Percentiles rank a stretch among this genome's conserved stretches.
Conservation (phyloP, 2,113 vertebrate genomes). For the Chloropsis hardwickii region DNA sequence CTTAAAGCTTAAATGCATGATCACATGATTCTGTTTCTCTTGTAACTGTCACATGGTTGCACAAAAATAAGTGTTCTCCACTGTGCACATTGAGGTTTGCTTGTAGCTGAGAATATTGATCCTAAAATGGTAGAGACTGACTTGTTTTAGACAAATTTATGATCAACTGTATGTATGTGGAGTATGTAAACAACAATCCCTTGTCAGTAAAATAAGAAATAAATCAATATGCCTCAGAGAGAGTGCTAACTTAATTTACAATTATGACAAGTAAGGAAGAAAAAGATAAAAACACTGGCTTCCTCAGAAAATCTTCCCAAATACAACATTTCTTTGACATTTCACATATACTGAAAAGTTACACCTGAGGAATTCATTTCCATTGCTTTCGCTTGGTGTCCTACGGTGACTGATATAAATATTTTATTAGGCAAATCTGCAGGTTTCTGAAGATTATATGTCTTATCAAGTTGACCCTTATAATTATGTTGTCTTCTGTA, state of each 20-base stretch:
- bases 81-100: not conserved
- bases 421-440: slow-evolving; percentile 78
- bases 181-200: not conserved
- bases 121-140: not conserved
- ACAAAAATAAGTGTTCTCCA: not conserved
- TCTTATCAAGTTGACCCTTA: slow-evolving; percentile 83
- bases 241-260: not conserved
- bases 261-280: not conserved
- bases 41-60: not conserved
- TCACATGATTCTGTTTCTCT: not conserved
- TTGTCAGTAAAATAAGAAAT: not conserved
- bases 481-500: slow-evolving; percentile 82
- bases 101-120: not conserved
- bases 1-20: not conserved
- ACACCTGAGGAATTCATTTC: slow-evolving; percentile 49
- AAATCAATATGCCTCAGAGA: not conserved
- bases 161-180: not conserved
- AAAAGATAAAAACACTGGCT: not conserved
- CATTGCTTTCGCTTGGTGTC: slow-evolving; percentile 67
- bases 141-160: not conserved
- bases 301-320: not conserved
- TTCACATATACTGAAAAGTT: slow-evolving; percentile 34
- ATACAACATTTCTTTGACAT: not conserved
- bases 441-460: slow-evolving; percentile 82
- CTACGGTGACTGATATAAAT: slow-evolving; percentile 79